Evolutionary conservation across 1,140 invertebrate genomes (phyloP).

Genomic region (Drosophila teissieri): DNA sequence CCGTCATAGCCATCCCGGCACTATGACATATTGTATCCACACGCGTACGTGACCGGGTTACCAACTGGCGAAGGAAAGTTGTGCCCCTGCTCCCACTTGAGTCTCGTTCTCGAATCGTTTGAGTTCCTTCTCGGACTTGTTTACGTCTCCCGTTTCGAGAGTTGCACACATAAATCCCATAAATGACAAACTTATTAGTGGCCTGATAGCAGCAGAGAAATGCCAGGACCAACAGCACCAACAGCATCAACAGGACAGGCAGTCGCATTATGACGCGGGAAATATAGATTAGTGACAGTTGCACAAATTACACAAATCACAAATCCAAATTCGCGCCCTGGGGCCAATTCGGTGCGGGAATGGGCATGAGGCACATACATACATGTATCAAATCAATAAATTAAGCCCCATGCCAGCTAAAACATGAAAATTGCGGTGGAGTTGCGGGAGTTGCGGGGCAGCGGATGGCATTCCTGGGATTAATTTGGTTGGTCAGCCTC

Average conservation of each 20-base stretch:
- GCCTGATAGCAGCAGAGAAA: neutral
- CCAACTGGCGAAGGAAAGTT: conserved; percentile 64
- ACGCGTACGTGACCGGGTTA: conserved; percentile 65
- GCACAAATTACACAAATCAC: conserved; percentile 55
- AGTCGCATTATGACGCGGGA: neutral
- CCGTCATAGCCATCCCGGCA: conserved; percentile 15
- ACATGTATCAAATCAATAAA: conserved; percentile 61
- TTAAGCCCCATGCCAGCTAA: conserved; percentile 8
- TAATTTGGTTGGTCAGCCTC: conserved; percentile 5
- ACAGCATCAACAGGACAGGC: neutral
- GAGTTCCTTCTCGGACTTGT: neutral
- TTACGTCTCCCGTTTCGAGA: conserved; percentile 7
- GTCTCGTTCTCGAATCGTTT: neutral
- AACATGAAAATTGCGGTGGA: neutral
- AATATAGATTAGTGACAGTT: conserved; percentile 1
- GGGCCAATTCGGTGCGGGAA: conserved; percentile 1
- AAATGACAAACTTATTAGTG: conserved; percentile 46
- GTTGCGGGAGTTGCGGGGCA: too few relatives aligned
- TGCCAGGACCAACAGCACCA: neutral
- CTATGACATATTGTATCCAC: conserved; percentile 81
- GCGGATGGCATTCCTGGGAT: neutral
- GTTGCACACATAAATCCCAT: conserved; percentile 27
- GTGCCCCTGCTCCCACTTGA: neutral
- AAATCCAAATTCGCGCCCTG: conserved; percentile 28
- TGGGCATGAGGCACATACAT: conserved; percentile 7